Evolutionary conservation across 2,113 vertebrate species (phyloP), one percentile per base, ranked within the genome.

Genomic region (Leucopsar rothschildi): DNA sequence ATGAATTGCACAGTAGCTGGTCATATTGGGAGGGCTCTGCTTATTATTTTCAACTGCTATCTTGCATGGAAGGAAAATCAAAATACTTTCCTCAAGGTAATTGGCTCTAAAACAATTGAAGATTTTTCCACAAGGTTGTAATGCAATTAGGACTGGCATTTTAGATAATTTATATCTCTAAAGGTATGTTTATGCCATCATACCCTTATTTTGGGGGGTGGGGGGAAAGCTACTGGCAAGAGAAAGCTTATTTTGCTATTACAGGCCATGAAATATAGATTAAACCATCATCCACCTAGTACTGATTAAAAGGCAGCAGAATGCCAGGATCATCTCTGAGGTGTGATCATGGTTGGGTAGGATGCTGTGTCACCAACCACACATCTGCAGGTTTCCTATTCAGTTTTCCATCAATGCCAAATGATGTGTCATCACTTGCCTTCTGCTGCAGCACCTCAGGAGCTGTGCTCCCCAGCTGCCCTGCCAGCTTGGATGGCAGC

Each of bases 21-120:
- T 63, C 82, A 78, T 70, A 27, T 1, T 61, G 73, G 75, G 82
- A 93, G 44, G 68, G 64, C 75, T 55, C 24, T 6, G 64, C 87
- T 94, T 69, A 66, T 93, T 92, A 88, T 85, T 92, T 93, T 72
- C 95, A 92, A 90, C 71, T 44, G 75, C 68, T 90, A 7, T 63
- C 88, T 91, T 42, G 66, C 55, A 66, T n/a, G 66, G 78, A 92
- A 94, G 75, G 89, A 72, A 87, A 95, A 95, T 82, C 75, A 95
- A 96, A 95, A 92, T 90, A n/a, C 84, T 95, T 92, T 91, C 91
- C 93, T 95, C 71, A 66, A 91, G 83, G 52, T 95, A 94, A 95
- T 88, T 92, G 59, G 76, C 64, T 93, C 60, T 81, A 90, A 93
- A 96, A 92, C 80, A 90, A 92, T 56, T 88, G 94, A 88, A 92